These are phyloP conservation scores for Cataglyphis rosenhaueri DNA, from an alignment of 2,888 invertebrate species.

Conservation along the genomic window DNA sequence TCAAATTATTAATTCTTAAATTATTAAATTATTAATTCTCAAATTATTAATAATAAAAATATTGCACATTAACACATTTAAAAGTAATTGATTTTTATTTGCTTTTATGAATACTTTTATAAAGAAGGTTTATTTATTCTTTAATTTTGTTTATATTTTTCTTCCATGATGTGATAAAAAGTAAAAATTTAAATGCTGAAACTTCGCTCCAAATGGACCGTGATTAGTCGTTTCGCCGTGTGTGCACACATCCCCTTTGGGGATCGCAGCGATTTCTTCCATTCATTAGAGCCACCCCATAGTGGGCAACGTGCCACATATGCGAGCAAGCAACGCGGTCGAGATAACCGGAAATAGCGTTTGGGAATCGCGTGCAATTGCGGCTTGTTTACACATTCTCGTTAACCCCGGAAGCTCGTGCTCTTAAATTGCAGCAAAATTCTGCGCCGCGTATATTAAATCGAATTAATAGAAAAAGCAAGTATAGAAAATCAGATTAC, in stretches of 20 bases:
- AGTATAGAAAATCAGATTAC: conserved; percentile 26
- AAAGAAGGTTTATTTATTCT: neutral
- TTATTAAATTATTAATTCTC: no score
- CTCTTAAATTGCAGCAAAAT: conserved; percentile 33
- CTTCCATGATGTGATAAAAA: neutral
- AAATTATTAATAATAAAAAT: neutral
- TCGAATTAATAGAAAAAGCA: no score
- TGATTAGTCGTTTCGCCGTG: conserved; percentile 42
- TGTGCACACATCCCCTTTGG: conserved; percentile 18
- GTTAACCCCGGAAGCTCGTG: conserved; percentile 30
- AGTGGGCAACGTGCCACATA: conserved; percentile 41
- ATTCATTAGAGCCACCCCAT: conserved; percentile 32
- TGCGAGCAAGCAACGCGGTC: conserved; percentile 9
- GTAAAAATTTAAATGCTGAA: neutral
- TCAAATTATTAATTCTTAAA: no score
- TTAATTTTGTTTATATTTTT: neutral
- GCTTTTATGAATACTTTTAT: neutral
- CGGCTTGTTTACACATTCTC: conserved; percentile 47
- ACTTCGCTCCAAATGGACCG: conserved; percentile 6
- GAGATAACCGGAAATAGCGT: conserved; percentile 50
- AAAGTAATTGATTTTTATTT: neutral
- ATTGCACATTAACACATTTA: neutral
- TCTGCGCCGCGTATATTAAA: neutral
- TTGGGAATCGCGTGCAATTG: conserved; percentile 24
- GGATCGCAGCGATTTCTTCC: conserved; percentile 42